Evolutionary conservation across 2,797 vertebrate genomes (phyloP).

Genomic region (Nasua narica): DNA sequence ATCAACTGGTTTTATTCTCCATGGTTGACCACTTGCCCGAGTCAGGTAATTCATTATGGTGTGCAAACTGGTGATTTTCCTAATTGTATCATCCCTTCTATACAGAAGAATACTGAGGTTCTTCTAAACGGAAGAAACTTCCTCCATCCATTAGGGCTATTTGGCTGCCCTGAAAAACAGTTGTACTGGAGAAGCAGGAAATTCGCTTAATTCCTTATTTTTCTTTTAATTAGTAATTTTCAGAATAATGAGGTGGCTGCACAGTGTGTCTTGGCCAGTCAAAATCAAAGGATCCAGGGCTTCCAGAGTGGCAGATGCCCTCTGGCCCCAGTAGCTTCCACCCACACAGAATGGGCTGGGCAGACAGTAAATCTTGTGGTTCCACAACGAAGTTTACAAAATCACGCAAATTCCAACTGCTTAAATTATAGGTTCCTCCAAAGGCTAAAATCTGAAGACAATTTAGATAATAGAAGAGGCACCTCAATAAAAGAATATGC

Average conservation of each 20-base stretch:
- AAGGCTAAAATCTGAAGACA: neutral
- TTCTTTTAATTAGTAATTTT: slow-evolving; percentile 34
- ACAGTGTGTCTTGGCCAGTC: neutral
- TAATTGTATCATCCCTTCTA: neutral
- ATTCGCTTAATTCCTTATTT: slow-evolving; percentile 28
- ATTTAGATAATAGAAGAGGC: slow-evolving; percentile 20
- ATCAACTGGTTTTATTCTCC: slow-evolving; percentile 5
- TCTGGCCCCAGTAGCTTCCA: neutral
- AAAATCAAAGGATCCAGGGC: neutral
- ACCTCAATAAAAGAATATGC: neutral
- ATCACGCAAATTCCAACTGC: slow-evolving; percentile 12
- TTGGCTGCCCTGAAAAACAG: slow-evolving; percentile 6
- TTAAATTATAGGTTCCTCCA: slow-evolving; percentile 12
- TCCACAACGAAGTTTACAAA: neutral
- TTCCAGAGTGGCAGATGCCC: neutral
- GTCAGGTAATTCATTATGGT: neutral
- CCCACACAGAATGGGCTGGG: neutral
- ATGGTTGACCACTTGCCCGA: neutral
- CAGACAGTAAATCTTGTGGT: neutral
- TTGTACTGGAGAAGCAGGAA: slow-evolving; percentile 2
- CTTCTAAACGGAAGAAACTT: neutral
- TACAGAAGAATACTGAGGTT: neutral
- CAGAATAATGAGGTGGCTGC: neutral
- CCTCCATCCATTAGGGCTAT: neutral
- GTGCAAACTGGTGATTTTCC: neutral